Conservation (phyloP, 2,113 vertebrate species). For the Clarias gariepinus region DNA sequence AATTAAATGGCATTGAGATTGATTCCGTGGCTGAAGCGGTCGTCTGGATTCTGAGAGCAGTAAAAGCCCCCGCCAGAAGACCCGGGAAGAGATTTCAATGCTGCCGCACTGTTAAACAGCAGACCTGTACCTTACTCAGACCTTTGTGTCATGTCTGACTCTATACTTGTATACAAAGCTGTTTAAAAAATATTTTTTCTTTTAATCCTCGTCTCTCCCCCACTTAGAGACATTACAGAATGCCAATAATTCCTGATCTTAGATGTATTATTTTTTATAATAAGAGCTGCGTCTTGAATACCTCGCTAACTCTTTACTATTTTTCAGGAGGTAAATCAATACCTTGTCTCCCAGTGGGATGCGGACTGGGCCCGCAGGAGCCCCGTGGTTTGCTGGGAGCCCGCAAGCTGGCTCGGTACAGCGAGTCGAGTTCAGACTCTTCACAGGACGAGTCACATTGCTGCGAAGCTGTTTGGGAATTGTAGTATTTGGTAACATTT, state of each 20-base stretch:
- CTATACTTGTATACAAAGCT: too few species aligned
- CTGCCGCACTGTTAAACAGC: too few species aligned
- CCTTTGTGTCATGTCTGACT: too few species aligned
- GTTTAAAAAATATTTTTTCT: too few species aligned
- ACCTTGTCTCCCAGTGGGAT: slow-evolving; percentile 60
- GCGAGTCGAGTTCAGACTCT: slow-evolving; percentile 93
- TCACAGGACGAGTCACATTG: slow-evolving; percentile 45
- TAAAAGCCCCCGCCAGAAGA: too few species aligned
- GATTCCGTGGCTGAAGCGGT: background rate
- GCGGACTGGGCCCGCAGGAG: slow-evolving; percentile 54
- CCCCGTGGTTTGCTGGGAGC: slow-evolving; percentile 73
- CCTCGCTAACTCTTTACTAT: background rate
- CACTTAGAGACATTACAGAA: background rate
- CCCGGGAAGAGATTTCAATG: too few species aligned
- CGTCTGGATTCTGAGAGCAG: background rate
- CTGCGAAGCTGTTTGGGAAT: slow-evolving; percentile 67
- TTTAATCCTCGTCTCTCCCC: background rate
- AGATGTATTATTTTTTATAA: background rate
- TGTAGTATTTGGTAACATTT: slow-evolving; percentile 83
- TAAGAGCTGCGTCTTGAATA: background rate
- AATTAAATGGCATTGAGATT: background rate
- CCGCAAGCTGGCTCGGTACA: slow-evolving; percentile 90
- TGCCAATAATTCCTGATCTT: background rate
- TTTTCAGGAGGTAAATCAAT: background rate
- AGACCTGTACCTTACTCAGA: too few species aligned